phyloP scores from a whole-genome alignment of 1,140 invertebrate species.

The Alviniconcha marisindica region DNA sequence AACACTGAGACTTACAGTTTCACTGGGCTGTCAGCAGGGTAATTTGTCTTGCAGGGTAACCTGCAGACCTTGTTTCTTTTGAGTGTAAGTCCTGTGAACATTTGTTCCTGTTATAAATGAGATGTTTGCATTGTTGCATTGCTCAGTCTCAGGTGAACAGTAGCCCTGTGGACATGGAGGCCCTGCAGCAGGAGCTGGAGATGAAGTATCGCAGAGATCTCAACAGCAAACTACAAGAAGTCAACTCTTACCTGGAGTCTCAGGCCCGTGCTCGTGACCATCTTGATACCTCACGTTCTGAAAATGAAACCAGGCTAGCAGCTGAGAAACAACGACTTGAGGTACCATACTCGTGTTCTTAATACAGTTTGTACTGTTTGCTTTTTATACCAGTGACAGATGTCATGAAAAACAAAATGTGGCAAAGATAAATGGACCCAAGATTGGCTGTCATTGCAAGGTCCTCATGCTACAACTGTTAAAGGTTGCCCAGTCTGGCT shows the following conservation, averaged over 20 bases:
- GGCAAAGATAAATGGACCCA: too few relatives aligned
- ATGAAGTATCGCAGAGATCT: constrained; percentile 67
- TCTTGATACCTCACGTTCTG: constrained; percentile 64
- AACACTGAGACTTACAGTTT: too few relatives aligned
- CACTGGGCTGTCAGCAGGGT: too few relatives aligned
- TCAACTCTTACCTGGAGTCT: constrained; percentile 70
- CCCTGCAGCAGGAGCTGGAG: constrained; percentile 63
- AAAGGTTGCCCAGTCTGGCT: too few relatives aligned
- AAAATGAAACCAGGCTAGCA: constrained; percentile 61
- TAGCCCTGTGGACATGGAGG: constrained; percentile 25
- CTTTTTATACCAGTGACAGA: too few relatives aligned
- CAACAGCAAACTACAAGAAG: constrained; percentile 71
- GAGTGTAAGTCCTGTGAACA: too few relatives aligned
- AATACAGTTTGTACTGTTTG: too few relatives aligned
- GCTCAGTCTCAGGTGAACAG: constrained; percentile 7
- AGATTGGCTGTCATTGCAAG: too few relatives aligned
- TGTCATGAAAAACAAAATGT: too few relatives aligned
- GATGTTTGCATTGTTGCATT: neutral
- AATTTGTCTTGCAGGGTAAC: too few relatives aligned
- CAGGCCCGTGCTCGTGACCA: constrained; percentile 68
- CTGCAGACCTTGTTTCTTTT: too few relatives aligned
- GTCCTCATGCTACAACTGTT: too few relatives aligned
- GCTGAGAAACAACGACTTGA: constrained; percentile 61
- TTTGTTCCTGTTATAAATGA: neutral
- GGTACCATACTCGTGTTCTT: constrained; percentile 41